Base-by-base conservation (phyloP, 2,888 invertebrate genomes). In the Cacoxenus indagator region DNA sequence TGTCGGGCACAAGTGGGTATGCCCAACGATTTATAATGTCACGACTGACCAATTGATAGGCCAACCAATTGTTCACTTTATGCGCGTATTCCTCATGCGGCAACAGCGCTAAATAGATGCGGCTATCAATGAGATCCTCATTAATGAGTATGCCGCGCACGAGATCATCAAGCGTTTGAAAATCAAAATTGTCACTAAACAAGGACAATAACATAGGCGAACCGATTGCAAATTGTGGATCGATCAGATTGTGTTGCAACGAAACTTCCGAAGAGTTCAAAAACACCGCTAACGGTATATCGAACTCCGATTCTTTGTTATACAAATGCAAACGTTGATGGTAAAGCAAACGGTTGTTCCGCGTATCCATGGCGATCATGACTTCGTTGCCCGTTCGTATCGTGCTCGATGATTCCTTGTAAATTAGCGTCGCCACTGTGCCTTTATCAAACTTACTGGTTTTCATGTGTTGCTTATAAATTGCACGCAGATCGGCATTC, bases 171-270 rank as follows among this genome's bases (percentile, higher is more conserved):
- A 93, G 91, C 1, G 95, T 95, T 91, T 96, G 94, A 86, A 96
- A 99, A 89, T 99, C 99, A 90, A 98, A 98, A 89, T 99, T 98
- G 86, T 99, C 99, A 37, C 96, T 93, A 88, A 97, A 98, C 2
- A 98, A 89, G 4, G 96, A 95, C 6, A 96, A 92, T 65, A 98
- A 96, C 31, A 94, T 91, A 0, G 95, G 92, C 0, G 97, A 96
- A 85, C 98, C 98, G 65, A 98, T 90, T 29, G 95, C 93, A 71
- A 98, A 93, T 81, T 95, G 94, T 3, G 95, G 94, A 89, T 98
- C 97, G 68, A 93, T 89, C 51, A 96, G 89, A 87, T 96, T 94
- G 79, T 94, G 93, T 72, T 93, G 91, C 71, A 97, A 88, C 65
- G 92, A 91, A 6, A 96, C 91, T 83, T 93, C 91, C 3, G 92